Conservation (phyloP, 2,797 vertebrate species). For the Notolabrus celidotus region DNA sequence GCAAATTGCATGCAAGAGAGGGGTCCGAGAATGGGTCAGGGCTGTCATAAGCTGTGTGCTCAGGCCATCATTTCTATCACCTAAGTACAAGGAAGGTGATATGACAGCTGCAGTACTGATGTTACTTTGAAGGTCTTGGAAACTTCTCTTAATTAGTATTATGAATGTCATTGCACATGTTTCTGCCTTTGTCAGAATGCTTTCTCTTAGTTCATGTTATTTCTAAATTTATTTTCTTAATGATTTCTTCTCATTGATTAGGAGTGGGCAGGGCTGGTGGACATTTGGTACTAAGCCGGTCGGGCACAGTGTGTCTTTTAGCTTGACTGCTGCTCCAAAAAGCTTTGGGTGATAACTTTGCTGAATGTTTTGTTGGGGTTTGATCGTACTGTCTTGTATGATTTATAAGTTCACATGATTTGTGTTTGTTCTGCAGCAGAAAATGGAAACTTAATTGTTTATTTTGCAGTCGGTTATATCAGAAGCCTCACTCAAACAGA, state of each 20-base stretch:
- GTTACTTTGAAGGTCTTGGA: conserved; percentile 11
- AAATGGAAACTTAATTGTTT: neutral
- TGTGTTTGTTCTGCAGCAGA: too few relatives aligned
- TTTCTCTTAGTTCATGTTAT: neutral
- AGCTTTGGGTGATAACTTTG: too few relatives aligned
- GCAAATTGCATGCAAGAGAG: conserved; percentile 39
- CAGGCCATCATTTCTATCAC: conserved; percentile 11
- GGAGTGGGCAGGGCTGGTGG: too few relatives aligned
- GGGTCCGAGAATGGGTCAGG: conserved; percentile 31
- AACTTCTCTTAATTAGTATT: conserved; percentile 11
- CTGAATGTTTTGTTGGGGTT: too few relatives aligned
- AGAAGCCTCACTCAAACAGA: neutral
- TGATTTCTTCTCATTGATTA: neutral
- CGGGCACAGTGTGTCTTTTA: too few relatives aligned
- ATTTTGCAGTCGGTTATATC: neutral
- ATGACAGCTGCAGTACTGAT: conserved; percentile 4
- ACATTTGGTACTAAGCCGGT: too few relatives aligned
- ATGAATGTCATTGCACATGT: neutral
- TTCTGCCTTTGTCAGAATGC: too few relatives aligned
- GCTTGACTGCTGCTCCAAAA: too few relatives aligned
- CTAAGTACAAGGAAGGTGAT: conserved; percentile 15
- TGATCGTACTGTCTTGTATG: too few relatives aligned
- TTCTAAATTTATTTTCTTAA: neutral
- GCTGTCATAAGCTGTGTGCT: conserved; percentile 24
- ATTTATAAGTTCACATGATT: too few relatives aligned